phyloP scores from a whole-genome alignment of 2,888 invertebrate species.

The Archaeoteleia sp. region DNA sequence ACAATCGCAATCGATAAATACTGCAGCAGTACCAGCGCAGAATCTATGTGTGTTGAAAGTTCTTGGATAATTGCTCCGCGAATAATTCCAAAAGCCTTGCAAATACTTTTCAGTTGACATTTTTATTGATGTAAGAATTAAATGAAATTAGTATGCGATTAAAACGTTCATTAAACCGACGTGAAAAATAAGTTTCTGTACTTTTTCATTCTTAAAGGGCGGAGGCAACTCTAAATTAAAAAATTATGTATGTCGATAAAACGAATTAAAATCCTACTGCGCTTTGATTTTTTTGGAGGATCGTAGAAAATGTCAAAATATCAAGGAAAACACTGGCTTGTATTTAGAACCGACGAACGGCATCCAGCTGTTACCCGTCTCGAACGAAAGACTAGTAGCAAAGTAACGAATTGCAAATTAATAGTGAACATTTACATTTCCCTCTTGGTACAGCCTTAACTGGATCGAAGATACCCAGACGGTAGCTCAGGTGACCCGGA shows the following conservation, averaged over 20 bases:
- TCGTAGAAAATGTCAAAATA: constrained; percentile 47
- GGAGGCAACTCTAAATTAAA: constrained; percentile 14
- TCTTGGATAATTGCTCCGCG: constrained; percentile 14
- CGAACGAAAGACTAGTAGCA: constrained; percentile 50
- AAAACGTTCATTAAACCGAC: constrained; percentile 10
- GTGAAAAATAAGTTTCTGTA: no score
- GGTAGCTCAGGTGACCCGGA: constrained; percentile 17
- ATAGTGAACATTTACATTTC: constrained; percentile 71
- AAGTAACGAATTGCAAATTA: constrained; percentile 70
- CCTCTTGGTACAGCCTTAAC: constrained; percentile 33
- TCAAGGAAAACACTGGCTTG: constrained; percentile 41
- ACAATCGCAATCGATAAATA: constrained; percentile 61
- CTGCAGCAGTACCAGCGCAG: constrained; percentile 5
- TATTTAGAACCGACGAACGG: constrained; percentile 55
- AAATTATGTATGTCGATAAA: constrained; percentile 10
- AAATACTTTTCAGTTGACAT: neutral
- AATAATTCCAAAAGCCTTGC: constrained; percentile 8
- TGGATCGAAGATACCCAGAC: constrained; percentile 22
- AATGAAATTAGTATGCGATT: constrained; percentile 4
- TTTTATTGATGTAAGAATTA: neutral
- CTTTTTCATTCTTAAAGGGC: neutral
- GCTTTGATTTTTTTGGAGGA: constrained; percentile 36
- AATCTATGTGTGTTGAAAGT: constrained; percentile 9
- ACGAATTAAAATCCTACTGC: constrained; percentile 18
- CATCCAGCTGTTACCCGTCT: constrained; percentile 63